phyloP scores from a whole-genome alignment of 2,797 vertebrate species.

The Aplochiton taeniatus region DNA sequence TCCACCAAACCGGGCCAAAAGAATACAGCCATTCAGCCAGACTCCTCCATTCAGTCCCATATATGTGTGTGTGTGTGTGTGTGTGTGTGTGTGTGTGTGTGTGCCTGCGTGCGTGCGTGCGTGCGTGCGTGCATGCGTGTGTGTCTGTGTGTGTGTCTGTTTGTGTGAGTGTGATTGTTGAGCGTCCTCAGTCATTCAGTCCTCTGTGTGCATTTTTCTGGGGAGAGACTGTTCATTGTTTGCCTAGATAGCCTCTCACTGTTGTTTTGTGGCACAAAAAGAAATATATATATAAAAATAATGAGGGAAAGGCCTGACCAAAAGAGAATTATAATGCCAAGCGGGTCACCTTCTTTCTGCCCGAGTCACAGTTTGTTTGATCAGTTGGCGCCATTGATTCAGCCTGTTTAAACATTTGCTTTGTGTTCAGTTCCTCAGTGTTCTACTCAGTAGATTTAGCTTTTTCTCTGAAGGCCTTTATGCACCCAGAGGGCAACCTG shows the following conservation, averaged over 20 bases:
- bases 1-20: constrained; percentile 1
- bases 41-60: neutral
- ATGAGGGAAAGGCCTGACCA: neutral
- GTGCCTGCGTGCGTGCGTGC: neutral
- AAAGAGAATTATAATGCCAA: neutral
- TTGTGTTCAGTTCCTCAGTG: too few relatives aligned
- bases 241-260: neutral
- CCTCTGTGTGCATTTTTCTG: too few relatives aligned
- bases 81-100: neutral
- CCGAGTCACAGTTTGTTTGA: neutral
- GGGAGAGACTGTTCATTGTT: too few relatives aligned
- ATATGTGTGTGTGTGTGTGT: neutral
- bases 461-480: too few relatives aligned
- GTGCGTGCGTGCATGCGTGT: neutral
- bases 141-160: neutral
- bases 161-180: too few relatives aligned
- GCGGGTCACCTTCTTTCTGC: neutral
- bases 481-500: too few relatives aligned
- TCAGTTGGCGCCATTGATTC: neutral
- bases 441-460: too few relatives aligned
- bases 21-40: neutral
- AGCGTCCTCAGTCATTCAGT: too few relatives aligned
- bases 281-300: too few relatives aligned
- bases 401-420: neutral
- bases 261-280: neutral